A percentile compares a stretch with the other conserved stretches of the same genome.
Evolutionary conservation across 2,113 vertebrate species (phyloP).

Genomic region (Perca schrenkii): DNA sequence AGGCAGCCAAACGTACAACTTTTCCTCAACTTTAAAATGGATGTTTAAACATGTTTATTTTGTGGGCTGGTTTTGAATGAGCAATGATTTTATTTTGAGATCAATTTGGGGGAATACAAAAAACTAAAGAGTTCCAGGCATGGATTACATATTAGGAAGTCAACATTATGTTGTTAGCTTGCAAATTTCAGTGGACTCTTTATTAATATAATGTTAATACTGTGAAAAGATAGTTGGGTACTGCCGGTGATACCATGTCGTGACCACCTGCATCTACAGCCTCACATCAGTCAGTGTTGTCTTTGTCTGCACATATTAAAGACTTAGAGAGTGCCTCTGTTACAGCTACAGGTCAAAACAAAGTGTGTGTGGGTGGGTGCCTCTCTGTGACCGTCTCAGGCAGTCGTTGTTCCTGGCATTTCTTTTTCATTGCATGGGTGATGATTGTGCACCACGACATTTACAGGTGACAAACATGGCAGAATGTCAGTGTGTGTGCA

Average conservation of each 20-base stretch:
- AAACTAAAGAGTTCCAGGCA: background rate
- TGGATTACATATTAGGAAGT: background rate
- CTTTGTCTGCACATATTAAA: background rate
- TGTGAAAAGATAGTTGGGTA: too few relatives aligned
- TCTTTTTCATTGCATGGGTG: conserved; percentile 12
- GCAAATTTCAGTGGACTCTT: background rate
- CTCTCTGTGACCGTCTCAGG: background rate
- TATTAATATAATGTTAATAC: background rate
- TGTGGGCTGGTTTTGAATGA: background rate
- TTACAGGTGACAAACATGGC: conserved; percentile 15
- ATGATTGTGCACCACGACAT: conserved; percentile 4
- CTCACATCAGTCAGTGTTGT: background rate
- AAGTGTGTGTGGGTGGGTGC: background rate
- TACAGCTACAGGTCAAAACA: conserved; percentile 1
- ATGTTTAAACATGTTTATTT: background rate
- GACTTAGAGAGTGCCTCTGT: background rate
- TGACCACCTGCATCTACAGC: background rate
- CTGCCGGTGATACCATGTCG: background rate
- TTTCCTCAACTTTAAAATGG: too few relatives aligned
- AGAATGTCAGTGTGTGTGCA: background rate
- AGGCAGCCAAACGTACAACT: too few relatives aligned
- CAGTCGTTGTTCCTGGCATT: conserved; percentile 23
- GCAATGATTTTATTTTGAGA: background rate
- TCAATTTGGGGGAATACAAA: background rate
- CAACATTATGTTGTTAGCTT: background rate